Evolutionary conservation across 2,113 vertebrate genomes (phyloP).

Genomic region (Micronycteris hirsuta): DNA sequence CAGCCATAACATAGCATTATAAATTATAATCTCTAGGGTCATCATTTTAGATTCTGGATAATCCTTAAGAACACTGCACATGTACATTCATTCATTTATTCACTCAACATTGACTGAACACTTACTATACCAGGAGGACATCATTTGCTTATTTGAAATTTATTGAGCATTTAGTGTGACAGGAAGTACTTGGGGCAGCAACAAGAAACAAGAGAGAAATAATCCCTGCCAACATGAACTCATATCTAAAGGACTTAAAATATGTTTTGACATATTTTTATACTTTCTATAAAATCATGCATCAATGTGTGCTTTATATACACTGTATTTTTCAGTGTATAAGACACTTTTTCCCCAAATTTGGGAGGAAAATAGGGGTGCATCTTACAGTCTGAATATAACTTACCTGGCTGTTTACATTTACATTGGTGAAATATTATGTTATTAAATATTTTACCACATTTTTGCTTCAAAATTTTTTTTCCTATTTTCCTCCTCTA

Average conservation of each 20-base stretch:
- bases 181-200: background rate
- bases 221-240: background rate
- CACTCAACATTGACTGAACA: background rate
- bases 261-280: background rate
- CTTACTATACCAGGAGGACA: background rate
- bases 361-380: too few species aligned
- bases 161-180: background rate
- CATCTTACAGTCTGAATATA: too few species aligned
- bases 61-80: background rate
- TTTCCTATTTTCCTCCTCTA: too few species aligned
- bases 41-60: background rate
- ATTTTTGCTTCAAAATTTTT: too few species aligned
- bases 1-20: background rate
- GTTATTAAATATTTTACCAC: too few species aligned
- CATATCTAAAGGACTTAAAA: background rate
- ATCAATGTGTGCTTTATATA: background rate
- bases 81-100: background rate
- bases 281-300: background rate
- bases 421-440: too few species aligned
- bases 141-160: conserved; percentile 25
- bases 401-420: too few species aligned
- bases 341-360: too few species aligned
- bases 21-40: background rate
- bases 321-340: too few species aligned
- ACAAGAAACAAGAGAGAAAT: background rate